phyloP scores from a whole-genome alignment of 2,888 invertebrate genomes.

The Sarcophaga subvicina region DNA sequence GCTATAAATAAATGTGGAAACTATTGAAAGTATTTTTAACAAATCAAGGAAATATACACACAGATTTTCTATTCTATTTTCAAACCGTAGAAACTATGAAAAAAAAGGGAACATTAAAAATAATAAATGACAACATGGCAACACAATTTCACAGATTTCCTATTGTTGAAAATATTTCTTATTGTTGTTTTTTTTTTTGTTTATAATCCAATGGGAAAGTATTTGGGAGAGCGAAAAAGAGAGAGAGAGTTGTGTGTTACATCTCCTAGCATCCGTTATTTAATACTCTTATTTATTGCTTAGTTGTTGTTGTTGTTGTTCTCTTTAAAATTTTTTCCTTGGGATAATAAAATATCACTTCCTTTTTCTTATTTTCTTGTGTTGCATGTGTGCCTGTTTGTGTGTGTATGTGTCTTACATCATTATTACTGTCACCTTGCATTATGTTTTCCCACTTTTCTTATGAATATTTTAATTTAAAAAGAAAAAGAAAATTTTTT shows the following conservation, averaged over 20 bases:
- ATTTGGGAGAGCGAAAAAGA: too few species aligned
- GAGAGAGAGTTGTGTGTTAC: too few species aligned
- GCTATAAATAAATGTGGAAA: too few species aligned
- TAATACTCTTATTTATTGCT: too few species aligned
- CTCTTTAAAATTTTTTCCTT: not conserved
- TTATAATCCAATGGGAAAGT: too few species aligned
- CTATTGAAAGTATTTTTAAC: not conserved
- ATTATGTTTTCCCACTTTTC: not conserved
- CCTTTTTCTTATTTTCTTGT: not conserved
- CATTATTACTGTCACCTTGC: constrained; percentile 1
- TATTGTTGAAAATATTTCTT: not conserved
- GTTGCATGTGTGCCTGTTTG: not conserved
- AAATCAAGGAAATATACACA: not conserved
- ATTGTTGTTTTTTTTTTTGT: not conserved
- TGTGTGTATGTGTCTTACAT: not conserved
- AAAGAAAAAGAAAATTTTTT: not conserved
- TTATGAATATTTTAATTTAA: not conserved
- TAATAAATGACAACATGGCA: not conserved
- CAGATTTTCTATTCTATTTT: not conserved
- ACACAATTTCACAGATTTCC: not conserved
- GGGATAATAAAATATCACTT: not conserved
- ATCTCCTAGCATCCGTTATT: too few species aligned
- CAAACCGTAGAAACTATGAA: not conserved
- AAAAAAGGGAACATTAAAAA: not conserved
- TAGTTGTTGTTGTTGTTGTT: not conserved